Percentiles rank a stretch among this genome's conserved stretches.
Evolutionary conservation across 2,888 invertebrate genomes (phyloP).

Genomic region (Nudaria mundana): DNA sequence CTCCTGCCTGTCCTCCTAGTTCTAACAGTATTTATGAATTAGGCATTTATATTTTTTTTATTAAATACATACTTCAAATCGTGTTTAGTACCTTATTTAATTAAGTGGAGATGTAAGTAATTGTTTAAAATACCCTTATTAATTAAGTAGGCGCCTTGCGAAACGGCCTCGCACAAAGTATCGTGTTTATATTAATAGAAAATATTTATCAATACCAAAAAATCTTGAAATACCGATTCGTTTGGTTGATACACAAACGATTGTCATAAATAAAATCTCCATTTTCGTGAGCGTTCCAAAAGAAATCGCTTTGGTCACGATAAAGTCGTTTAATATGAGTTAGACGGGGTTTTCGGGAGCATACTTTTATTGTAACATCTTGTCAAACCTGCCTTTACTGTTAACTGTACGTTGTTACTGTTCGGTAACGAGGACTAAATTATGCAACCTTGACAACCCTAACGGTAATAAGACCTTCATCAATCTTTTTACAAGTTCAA

Average conservation of each 20-base stretch:
- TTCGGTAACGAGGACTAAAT: conserved; percentile 53
- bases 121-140: background rate
- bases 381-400: conserved; percentile 63
- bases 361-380: conserved; percentile 61
- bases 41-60: no score
- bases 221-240: conserved; percentile 44
- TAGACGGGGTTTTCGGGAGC: conserved; percentile 58
- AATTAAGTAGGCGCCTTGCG: conserved; percentile 16
- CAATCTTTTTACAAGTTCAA: conserved; percentile 54
- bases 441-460: conserved; percentile 53
- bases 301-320: conserved; percentile 70
- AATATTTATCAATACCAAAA: conserved; percentile 45
- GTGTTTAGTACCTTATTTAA: background rate
- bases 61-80: no score
- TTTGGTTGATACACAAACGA: conserved; percentile 51
- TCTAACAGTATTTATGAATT: no score
- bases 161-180: conserved; percentile 34
- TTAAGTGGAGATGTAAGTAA: background rate
- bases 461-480: conserved; percentile 38
- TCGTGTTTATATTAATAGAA: conserved; percentile 49
- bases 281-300: conserved; percentile 67
- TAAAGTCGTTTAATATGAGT: conserved; percentile 57
- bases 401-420: conserved; percentile 57
- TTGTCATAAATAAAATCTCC: conserved; percentile 59
- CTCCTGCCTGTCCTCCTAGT: no score